Conservation (phyloP, 2,113 vertebrate genomes). For the Brachionichthys hirsutus region DNA sequence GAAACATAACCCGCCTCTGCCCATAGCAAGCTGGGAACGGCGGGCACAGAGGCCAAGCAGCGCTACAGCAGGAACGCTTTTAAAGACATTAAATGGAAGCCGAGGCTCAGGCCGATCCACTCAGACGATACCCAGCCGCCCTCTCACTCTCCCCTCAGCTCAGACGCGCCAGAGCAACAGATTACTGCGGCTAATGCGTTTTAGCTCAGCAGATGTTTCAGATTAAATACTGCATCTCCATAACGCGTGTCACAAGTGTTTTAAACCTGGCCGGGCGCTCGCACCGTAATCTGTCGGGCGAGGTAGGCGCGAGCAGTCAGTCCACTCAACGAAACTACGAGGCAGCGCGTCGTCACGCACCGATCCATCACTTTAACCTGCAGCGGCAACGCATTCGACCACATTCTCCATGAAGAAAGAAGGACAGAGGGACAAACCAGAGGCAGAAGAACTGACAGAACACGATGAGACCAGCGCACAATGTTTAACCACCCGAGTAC, state of each 20-base stretch:
- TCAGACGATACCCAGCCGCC: slow-evolving; percentile 51
- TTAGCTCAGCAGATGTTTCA: slow-evolving; percentile 7
- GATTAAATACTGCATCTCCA: slow-evolving; percentile 23
- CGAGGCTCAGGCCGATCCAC: slow-evolving; percentile 56
- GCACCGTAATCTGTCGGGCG: neutral
- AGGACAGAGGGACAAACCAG: neutral
- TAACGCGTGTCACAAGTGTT: slow-evolving; percentile 2
- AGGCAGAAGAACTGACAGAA: neutral
- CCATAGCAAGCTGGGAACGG: too few relatives aligned
- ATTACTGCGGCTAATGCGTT: slow-evolving; percentile 54
- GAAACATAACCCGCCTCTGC: too few relatives aligned
- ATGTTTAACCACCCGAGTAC: neutral
- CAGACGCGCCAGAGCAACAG: slow-evolving; percentile 49
- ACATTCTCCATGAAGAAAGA: too few relatives aligned
- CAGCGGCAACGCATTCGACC: too few relatives aligned
- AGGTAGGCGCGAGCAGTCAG: too few relatives aligned
- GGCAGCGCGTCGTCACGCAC: too few relatives aligned
- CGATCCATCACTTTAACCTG: too few relatives aligned
- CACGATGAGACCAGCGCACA: neutral
- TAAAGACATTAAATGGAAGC: slow-evolving; percentile 71
- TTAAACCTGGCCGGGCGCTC: neutral
- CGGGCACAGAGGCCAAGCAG: slow-evolving; percentile 28
- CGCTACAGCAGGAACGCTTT: slow-evolving; percentile 66
- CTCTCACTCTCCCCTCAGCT: slow-evolving; percentile 41
- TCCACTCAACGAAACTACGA: neutral